Percentiles rank a stretch among this genome's conserved stretches.
These are phyloP conservation scores for Venturia canescens DNA, from an alignment of 1,140 invertebrate species.

Conservation along the genomic window DNA sequence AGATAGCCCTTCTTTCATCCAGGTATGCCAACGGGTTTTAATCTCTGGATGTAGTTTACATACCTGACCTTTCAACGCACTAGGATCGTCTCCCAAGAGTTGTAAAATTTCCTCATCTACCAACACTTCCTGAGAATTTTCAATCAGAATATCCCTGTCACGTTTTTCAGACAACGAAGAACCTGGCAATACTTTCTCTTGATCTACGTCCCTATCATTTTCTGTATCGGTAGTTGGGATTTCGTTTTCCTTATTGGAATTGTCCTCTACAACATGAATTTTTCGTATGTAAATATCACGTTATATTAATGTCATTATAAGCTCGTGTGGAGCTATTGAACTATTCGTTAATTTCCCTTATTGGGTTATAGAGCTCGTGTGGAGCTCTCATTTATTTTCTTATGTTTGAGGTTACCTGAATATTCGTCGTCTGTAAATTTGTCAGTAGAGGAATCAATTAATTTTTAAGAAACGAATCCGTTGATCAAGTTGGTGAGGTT, in stretches of 20 bases:
- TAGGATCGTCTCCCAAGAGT: slow-evolving; percentile 31
- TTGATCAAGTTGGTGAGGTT: slow-evolving; percentile 28
- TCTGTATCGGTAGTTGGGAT: no score
- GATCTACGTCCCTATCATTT: not conserved
- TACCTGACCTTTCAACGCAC: not conserved
- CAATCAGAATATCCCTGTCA: not conserved
- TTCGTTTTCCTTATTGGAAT: not conserved
- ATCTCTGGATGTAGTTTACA: slow-evolving; percentile 40
- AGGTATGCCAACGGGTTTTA: slow-evolving; percentile 12
- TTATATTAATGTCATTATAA: not conserved
- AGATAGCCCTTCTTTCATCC: slow-evolving; percentile 8
- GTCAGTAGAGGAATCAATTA: not conserved
- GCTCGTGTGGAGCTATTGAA: not conserved
- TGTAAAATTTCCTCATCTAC: slow-evolving; percentile 21
- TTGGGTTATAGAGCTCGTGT: slow-evolving; percentile 5
- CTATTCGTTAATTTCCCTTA: not conserved
- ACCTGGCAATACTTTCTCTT: not conserved
- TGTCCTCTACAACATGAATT: not conserved
- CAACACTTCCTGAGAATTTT: not conserved
- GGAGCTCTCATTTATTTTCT: not conserved
- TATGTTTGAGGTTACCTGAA: not conserved
- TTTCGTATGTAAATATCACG: not conserved
- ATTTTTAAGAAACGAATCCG: not conserved
- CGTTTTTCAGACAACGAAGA: not conserved
- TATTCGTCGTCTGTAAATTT: not conserved